These are phyloP conservation scores for Cephalopachus bancanus DNA, from an alignment of 2,797 vertebrate genomes.

Conservation along the genomic window DNA sequence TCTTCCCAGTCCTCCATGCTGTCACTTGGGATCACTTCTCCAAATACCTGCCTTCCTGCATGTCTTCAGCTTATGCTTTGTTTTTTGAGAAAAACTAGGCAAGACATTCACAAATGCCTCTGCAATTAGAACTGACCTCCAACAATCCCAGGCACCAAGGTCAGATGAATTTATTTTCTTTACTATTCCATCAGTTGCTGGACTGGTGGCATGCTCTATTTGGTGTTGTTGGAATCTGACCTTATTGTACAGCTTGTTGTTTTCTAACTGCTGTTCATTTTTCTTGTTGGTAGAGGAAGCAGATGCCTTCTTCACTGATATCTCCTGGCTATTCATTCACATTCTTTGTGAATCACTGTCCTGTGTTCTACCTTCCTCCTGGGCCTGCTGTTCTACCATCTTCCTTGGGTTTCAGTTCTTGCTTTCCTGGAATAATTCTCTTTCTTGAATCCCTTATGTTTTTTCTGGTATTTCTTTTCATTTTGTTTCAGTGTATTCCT, in stretches of 20 bases:
- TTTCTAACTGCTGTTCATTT: not conserved
- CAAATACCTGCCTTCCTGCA: not conserved
- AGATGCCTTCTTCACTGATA: not conserved
- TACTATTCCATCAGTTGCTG: not conserved
- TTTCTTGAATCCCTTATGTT: not conserved
- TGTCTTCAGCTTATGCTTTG: not conserved
- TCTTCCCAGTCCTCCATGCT: not conserved
- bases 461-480: not conserved
- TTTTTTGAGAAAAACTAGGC: not conserved
- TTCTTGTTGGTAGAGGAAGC: not conserved
- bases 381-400: not conserved
- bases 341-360: not conserved
- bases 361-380: accelerated
- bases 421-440: not conserved
- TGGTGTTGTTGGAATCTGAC: not conserved
- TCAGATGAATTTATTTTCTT: not conserved
- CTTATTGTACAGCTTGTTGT: accelerated
- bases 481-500: not conserved
- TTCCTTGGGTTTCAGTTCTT: not conserved
- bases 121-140: not conserved
- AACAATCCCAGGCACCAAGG: not conserved
- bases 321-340: not conserved
- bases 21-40: not conserved
- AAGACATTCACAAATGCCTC: not conserved
- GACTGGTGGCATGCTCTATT: accelerated